Conservation (phyloP, 1,140 invertebrate genomes). For the Scaptomyza hsui region DNA sequence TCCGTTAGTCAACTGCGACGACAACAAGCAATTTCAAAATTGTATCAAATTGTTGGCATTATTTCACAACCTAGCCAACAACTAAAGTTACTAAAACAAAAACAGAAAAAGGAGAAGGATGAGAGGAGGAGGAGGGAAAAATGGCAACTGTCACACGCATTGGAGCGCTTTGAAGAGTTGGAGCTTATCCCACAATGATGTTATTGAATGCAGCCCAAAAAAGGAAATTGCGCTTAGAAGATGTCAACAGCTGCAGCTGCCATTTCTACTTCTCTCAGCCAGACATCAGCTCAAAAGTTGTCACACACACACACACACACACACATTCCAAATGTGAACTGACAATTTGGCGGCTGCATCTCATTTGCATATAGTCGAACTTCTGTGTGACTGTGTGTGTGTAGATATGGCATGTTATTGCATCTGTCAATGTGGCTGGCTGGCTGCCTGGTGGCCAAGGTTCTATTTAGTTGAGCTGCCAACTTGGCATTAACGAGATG, state of each 20-base stretch:
- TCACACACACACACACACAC: slow-evolving; percentile 12
- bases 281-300: slow-evolving; percentile 21
- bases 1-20: background rate
- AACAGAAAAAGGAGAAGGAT: no score
- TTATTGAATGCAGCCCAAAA: slow-evolving; percentile 15
- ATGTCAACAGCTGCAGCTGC: background rate
- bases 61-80: slow-evolving; percentile 25
- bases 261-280: background rate
- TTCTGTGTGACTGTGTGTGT: slow-evolving; percentile 3
- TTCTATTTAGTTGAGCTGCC: slow-evolving; percentile 14
- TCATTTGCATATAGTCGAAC: slow-evolving; percentile 23
- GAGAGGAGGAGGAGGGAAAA: background rate
- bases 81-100: background rate
- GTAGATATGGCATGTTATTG: slow-evolving; percentile 19
- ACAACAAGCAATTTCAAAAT: slow-evolving; percentile 58
- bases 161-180: background rate
- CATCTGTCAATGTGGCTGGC: slow-evolving; percentile 17
- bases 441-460: slow-evolving; percentile 29
- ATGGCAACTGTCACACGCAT: slow-evolving; percentile 9
- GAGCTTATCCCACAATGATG: slow-evolving; percentile 12
- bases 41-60: slow-evolving; percentile 61
- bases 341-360: slow-evolving; percentile 6
- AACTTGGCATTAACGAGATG: slow-evolving; percentile 43
- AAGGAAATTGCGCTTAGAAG: slow-evolving; percentile 30
- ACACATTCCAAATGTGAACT: slow-evolving; percentile 26